Conservation (phyloP, 2,888 invertebrate species). For the Hemistola chrysoprasaria region DNA sequence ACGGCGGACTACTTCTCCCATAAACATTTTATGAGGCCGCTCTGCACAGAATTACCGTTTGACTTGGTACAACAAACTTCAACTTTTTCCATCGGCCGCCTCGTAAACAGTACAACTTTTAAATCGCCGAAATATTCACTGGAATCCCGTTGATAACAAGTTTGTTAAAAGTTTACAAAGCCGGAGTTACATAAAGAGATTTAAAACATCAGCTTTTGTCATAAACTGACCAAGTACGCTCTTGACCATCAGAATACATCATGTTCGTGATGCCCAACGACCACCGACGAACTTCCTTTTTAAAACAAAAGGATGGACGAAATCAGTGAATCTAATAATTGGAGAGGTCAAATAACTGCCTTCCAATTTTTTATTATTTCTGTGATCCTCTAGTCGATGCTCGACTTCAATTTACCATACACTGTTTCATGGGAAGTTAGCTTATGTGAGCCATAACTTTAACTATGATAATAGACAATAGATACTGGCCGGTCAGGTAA, state of each 20-base stretch:
- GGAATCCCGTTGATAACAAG: slow-evolving; percentile 19
- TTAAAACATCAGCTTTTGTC: too few relatives aligned
- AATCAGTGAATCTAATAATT: slow-evolving; percentile 16
- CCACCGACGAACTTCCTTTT: slow-evolving; percentile 24
- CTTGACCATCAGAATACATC: slow-evolving; percentile 23
- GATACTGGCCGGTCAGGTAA: too few relatives aligned
- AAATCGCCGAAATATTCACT: slow-evolving; percentile 32
- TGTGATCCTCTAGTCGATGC: too few relatives aligned
- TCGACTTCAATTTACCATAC: too few relatives aligned
- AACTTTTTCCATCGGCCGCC: slow-evolving; percentile 41
- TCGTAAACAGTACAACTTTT: slow-evolving; percentile 38
- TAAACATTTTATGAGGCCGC: slow-evolving; percentile 53
- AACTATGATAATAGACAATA: too few relatives aligned
- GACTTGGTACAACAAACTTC: slow-evolving; percentile 35
- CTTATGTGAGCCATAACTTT: too few relatives aligned
- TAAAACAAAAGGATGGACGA: slow-evolving; percentile 22
- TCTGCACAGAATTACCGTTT: slow-evolving; percentile 41
- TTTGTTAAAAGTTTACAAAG: slow-evolving; percentile 11
- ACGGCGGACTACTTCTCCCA: slow-evolving; percentile 42
- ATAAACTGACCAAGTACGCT: slow-evolving; percentile 18
- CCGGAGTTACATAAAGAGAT: too few relatives aligned
- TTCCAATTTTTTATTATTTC: neutral
- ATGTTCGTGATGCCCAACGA: slow-evolving; percentile 17
- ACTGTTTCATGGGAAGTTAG: too few relatives aligned
- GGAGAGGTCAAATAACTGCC: slow-evolving; percentile 22